These are phyloP conservation scores for Drosophila prostipennis DNA, from an alignment of 2,888 invertebrate species.

Conservation along the genomic window DNA sequence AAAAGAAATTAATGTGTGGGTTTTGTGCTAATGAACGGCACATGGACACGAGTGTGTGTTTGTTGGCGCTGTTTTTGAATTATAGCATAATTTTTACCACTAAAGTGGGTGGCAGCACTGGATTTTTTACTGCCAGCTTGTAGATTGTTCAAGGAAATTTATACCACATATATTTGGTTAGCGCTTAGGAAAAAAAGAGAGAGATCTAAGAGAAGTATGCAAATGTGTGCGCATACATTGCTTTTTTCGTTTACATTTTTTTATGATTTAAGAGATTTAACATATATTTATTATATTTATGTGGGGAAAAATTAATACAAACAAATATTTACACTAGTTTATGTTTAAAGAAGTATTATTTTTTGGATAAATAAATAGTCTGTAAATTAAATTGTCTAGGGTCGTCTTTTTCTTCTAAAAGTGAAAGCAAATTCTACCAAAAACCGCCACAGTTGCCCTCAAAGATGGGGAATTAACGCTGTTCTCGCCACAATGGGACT, in stretches of 20 bases:
- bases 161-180: constrained; percentile 37
- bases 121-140: constrained; percentile 49
- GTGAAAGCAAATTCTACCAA: not conserved
- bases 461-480: constrained; percentile 3
- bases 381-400: too few relatives aligned
- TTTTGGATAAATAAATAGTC: too few relatives aligned
- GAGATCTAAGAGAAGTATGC: constrained; percentile 46
- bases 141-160: constrained; percentile 61
- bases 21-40: constrained; percentile 74
- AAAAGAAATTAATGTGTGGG: constrained; percentile 70
- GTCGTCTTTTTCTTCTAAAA: too few relatives aligned
- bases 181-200: constrained; percentile 17
- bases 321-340: too few relatives aligned
- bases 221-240: constrained; percentile 50
- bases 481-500: constrained; percentile 26
- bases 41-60: constrained; percentile 30
- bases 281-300: too few relatives aligned
- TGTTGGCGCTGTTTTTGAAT: constrained; percentile 68
- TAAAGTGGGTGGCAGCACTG: constrained; percentile 52
- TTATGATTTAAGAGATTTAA: not conserved
- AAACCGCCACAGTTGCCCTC: not conserved
- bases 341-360: too few relatives aligned
- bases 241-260: constrained; percentile 4
- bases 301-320: too few relatives aligned
- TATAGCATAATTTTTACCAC: constrained; percentile 75